Conservation (phyloP, 2,888 invertebrate genomes). For the Pammene fasciana region DNA sequence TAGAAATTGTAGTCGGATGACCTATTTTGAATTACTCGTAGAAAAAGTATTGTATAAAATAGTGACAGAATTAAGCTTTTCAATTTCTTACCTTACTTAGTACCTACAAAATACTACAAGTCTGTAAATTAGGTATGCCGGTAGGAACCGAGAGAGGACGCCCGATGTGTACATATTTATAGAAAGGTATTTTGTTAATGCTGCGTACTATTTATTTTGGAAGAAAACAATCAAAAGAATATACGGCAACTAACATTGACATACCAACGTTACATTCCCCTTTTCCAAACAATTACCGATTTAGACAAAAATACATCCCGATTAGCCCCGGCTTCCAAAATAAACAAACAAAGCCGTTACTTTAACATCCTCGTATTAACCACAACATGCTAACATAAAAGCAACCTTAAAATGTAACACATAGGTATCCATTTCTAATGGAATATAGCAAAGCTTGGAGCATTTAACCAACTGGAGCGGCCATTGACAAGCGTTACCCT, state of each 20-base stretch:
- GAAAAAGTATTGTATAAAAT: no score
- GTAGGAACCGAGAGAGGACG: no score
- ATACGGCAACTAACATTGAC: not conserved
- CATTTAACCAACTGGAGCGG: no score
- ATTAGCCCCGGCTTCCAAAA: not conserved
- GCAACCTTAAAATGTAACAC: not conserved
- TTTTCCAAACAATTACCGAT: constrained; percentile 6
- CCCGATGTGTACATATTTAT: no score
- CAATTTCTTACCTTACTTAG: no score
- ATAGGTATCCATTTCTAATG: not conserved
- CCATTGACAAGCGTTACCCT: no score
- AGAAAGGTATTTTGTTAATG: no score
- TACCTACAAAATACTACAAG: no score
- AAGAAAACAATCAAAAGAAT: not conserved
- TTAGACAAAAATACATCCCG: constrained; percentile 22
- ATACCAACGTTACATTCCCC: constrained; percentile 2
- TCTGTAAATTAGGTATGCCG: no score
- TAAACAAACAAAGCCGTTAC: constrained; percentile 6
- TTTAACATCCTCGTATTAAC: not conserved
- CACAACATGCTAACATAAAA: not conserved
- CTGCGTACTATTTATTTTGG: not conserved
- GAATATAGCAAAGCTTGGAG: not conserved
- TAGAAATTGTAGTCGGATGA: no score
- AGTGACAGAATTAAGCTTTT: no score
- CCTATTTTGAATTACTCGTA: no score